Evolutionary conservation across 2,888 invertebrate genomes (phyloP), one percentile per base, ranked within the genome.

Genomic region (Ophraella communa): DNA sequence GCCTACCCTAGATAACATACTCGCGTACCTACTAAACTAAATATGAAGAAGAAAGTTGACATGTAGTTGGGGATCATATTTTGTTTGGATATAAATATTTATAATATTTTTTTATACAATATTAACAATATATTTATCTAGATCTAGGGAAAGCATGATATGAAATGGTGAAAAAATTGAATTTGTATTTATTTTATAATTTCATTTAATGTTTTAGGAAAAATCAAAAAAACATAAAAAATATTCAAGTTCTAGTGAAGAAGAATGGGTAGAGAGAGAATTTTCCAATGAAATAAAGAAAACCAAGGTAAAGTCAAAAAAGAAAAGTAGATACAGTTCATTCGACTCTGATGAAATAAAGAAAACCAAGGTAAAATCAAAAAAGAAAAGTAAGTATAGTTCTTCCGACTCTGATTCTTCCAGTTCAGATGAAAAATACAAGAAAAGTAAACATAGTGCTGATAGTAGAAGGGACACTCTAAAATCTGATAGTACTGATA

Each of bases 191-290:
- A 21, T 8, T n/a, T 18, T 51, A 11, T 18, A 30, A 30, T n/a
- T 27, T 17, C 1, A 23, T 3, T 21, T 11, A 47, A 14, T 21
- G 66, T 69, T 72, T 33, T 64, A 77, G 77, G 78, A 76, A 35
- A 78, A 78, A 68, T 76, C 77, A 51, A 83, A 78, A 62, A 80
- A 83, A 71, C 76, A 49, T 8, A 53, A 54, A 7, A 61, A 62
- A 27, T 56, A 61, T 18, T 47, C 52, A 20, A 73, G 75, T 4
- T 71, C 62, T 52, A 74, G 79, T 66, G 83, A 83, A 47, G 85
- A 87, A 68, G 85, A 86, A 78, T 90, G 90, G 89, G 84, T 89
- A 4, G 90, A 90, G 79, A 87, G 59, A 47, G 64, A 64, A 44
- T n/a, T 35, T n/a, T 20, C n/a, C 11, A 42, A 30, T 59, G 67